phyloP scores from a whole-genome alignment of 2,797 vertebrate genomes.

The Pipistrellus nathusii region DNA sequence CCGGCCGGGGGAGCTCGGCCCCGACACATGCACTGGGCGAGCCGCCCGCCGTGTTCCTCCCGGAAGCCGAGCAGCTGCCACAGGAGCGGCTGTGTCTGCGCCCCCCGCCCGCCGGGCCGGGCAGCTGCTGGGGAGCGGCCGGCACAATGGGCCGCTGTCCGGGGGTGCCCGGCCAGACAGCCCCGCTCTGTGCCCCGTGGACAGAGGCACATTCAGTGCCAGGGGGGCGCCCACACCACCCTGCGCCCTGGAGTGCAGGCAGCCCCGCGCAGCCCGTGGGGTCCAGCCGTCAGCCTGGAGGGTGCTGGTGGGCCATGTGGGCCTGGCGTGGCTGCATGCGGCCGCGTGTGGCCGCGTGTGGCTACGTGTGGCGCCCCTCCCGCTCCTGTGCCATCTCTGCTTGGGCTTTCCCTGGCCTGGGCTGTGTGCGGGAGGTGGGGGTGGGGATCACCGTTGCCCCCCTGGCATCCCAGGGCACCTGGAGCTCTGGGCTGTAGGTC shows the following conservation, averaged over 20 bases:
- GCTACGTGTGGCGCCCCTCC: too few relatives aligned
- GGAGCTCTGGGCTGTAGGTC: not conserved
- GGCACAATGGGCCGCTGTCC: not conserved
- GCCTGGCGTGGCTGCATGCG: fast-evolving
- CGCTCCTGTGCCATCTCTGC: too few relatives aligned
- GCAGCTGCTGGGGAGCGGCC: conserved; percentile 54
- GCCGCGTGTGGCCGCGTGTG: too few relatives aligned
- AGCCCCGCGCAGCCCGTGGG: not conserved
- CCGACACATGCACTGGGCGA: not conserved
- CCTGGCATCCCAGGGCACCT: not conserved
- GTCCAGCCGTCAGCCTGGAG: not conserved
- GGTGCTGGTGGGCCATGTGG: not conserved
- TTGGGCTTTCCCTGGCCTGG: too few relatives aligned
- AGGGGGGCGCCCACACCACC: fast-evolving
- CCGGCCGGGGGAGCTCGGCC: not conserved
- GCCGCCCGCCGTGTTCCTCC: not conserved
- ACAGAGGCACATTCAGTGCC: not conserved
- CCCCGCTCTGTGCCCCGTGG: not conserved
- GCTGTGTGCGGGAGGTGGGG: fast-evolving
- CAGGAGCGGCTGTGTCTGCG: not conserved
- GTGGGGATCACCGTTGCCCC: too few relatives aligned
- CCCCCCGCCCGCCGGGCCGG: not conserved
- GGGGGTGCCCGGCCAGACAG: not conserved
- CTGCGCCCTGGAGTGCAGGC: not conserved
- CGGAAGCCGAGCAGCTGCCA: conserved; percentile 41